Conservation (phyloP, 2,113 vertebrate genomes). For the Prinia subflava region DNA sequence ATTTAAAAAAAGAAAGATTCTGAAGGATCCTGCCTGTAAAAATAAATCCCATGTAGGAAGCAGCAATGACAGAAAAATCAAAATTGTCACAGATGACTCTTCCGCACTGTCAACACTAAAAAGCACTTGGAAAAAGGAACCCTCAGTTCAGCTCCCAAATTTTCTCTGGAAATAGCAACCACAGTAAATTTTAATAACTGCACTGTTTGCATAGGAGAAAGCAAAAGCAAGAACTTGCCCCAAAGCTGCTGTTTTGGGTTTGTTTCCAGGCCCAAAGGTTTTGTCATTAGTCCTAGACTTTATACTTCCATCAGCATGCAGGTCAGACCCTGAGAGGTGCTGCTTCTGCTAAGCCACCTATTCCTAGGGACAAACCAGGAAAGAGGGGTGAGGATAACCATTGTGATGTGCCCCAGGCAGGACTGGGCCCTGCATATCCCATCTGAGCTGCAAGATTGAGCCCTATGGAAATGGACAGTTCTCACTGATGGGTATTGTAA, state of each 20-base stretch:
- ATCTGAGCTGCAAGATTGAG: not conserved
- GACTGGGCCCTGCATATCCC: not conserved
- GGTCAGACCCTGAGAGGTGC: not conserved
- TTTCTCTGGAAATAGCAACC: conserved; percentile 20
- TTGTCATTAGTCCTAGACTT: not conserved
- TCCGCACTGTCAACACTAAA: not conserved
- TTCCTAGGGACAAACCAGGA: not conserved
- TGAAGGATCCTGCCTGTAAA: conserved; percentile 33
- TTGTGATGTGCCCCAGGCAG: not conserved
- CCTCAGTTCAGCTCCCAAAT: not conserved
- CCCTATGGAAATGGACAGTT: rapidly evolving
- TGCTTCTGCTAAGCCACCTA: not conserved
- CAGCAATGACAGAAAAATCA: conserved; percentile 11
- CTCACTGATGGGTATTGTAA: not conserved
- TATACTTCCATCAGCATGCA: rapidly evolving
- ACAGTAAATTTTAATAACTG: conserved; percentile 23
- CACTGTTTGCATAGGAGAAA: not conserved
- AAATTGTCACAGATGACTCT: conserved; percentile 34
- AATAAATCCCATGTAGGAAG: conserved; percentile 53
- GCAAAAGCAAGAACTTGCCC: not conserved
- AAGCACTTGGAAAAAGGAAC: conserved; percentile 12
- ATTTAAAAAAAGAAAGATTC: not conserved
- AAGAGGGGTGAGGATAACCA: rapidly evolving
- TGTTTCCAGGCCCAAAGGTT: not conserved
- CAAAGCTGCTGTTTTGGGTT: not conserved